phyloP scores from a whole-genome alignment of 1,140 invertebrate genomes.

The Drosophila teissieri region DNA sequence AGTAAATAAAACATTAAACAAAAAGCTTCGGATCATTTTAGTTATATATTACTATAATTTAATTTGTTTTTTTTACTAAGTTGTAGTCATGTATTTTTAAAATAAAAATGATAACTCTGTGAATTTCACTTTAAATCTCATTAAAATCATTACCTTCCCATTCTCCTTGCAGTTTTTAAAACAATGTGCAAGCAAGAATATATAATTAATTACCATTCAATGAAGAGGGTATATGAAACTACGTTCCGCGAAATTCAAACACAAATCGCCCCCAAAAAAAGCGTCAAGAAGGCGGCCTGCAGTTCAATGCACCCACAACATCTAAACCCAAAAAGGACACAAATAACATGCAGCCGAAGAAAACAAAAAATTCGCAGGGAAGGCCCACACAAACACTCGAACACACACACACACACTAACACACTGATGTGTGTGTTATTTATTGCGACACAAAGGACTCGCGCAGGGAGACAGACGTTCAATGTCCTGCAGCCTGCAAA shows the following conservation, averaged over 20 bases:
- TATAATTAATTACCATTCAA: background rate
- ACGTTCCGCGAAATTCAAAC: background rate
- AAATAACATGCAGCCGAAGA: slow-evolving; percentile 24
- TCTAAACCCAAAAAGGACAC: slow-evolving; percentile 46
- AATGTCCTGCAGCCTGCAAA: slow-evolving; percentile 80
- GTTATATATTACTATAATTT: too few species aligned
- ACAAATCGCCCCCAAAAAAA: slow-evolving; percentile 27
- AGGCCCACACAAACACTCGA: slow-evolving; percentile 19
- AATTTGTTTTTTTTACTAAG: too few species aligned
- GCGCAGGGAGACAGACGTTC: slow-evolving; percentile 67
- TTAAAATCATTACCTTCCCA: too few species aligned
- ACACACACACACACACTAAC: slow-evolving; percentile 10
- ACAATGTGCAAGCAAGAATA: background rate
- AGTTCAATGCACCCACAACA: slow-evolving; percentile 76
- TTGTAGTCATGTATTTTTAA: too few species aligned
- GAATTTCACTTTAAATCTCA: too few species aligned
- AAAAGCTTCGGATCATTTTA: too few species aligned
- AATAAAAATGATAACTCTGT: too few species aligned
- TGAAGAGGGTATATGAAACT: background rate
- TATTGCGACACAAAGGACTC: slow-evolving; percentile 77
- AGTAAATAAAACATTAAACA: too few species aligned
- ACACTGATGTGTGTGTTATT: slow-evolving; percentile 58
- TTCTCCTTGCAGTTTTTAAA: background rate
- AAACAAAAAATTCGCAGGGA: slow-evolving; percentile 43
- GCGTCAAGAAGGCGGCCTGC: slow-evolving; percentile 48